Evolutionary conservation across 2,797 vertebrate species (phyloP).

Genomic region (Mus minutoides): DNA sequence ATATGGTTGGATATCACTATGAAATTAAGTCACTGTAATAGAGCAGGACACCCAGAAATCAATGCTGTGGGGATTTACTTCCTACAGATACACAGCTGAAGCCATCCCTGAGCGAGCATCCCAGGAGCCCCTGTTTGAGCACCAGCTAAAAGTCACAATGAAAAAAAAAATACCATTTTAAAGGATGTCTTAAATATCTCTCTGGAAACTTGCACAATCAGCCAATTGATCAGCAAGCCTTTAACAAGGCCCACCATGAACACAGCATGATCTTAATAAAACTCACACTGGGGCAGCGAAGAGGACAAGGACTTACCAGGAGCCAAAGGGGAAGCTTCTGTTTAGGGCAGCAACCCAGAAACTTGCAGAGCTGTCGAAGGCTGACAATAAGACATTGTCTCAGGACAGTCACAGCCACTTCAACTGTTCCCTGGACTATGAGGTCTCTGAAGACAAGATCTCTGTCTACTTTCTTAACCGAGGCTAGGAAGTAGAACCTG

Average conservation of each 20-base stretch:
- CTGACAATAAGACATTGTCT: background rate
- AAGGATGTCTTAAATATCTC: slow-evolving; percentile 33
- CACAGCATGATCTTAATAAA: slow-evolving; percentile 48
- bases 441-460: slow-evolving; percentile 14
- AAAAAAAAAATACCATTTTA: slow-evolving; percentile 34
- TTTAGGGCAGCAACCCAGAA: background rate
- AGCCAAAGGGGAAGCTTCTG: background rate
- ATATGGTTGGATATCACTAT: background rate
- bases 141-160: slow-evolving; percentile 60
- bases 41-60: slow-evolving; percentile 63
- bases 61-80: slow-evolving; percentile 66
- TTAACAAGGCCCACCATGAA: slow-evolving; percentile 7
- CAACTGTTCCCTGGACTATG: background rate
- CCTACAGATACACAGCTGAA: slow-evolving; percentile 56
- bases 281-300: slow-evolving; percentile 40
- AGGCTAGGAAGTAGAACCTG: background rate
- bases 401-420: background rate
- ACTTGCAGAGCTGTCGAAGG: background rate
- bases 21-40: slow-evolving; percentile 65
- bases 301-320: slow-evolving; percentile 39
- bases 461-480: background rate
- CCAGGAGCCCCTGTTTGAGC: slow-evolving; percentile 31
- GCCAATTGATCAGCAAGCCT: slow-evolving; percentile 43
- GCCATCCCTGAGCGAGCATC: slow-evolving; percentile 47
- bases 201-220: slow-evolving; percentile 52